Base-by-base conservation (phyloP, 2,888 invertebrate species). In the Nomada ruficornis region DNA sequence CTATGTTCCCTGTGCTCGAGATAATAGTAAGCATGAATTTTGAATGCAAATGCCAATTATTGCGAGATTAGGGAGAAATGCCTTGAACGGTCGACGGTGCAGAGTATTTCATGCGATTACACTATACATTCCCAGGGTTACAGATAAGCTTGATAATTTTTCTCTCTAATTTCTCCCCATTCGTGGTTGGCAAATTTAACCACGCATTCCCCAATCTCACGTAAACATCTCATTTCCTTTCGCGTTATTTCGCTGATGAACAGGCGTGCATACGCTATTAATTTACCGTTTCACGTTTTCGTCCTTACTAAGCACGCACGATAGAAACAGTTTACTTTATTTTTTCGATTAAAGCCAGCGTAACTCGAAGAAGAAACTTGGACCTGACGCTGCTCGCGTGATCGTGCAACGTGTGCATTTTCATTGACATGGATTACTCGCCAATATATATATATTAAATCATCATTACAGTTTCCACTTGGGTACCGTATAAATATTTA, bases 151-250 rank as follows among this genome's bases (percentile, higher is more conserved):
- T 55, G 18, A 23, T 13, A 20, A 55, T 59, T 67, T 59, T 42
- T 44, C 29, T 52, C 15, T 15, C 23, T 60, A 42, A 20, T 60
- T 52, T 52, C n/a, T 11, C 36, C 23, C 52, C 59, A n/a, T 13
- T 11, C 42, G 20, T n/a, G 36, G 59, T 67, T 52, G 42, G 50
- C 60, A 60, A 74, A 68, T 60, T 74, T 42, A 67, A 23, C 67
- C 57, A 29, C 36, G 57, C 73, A 20, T 47, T 36, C 29, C 7
- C 23, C 50, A 67, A 74, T 74, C 68, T 74, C 74, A 74, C 74
- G 74, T 26, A n/a, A 67, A 59, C 36, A 74, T 74, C 74, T 67
- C 54, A 65, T 59, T 59, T 23, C 36, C 9, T 67, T 50, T 67
- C 47, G 20, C 54, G 57, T 69, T 47, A n/a, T 54, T 52, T 60